Conservation (phyloP, 2,888 invertebrate genomes). For the Rapana venosa region DNA sequence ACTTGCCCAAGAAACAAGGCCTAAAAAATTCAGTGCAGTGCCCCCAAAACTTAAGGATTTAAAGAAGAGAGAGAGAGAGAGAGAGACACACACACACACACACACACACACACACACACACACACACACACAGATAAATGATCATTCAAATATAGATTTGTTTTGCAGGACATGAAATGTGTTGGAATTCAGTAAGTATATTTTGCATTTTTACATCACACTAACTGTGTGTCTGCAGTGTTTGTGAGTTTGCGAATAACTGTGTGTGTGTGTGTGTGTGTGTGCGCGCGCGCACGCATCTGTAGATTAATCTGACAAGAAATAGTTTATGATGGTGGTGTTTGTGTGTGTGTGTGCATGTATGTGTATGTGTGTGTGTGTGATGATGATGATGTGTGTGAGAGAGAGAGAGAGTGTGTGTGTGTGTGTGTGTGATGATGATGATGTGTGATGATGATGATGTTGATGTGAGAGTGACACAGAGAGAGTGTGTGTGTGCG, state of each 20-base stretch:
- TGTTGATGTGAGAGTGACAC: too few relatives aligned
- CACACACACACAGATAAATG: background rate
- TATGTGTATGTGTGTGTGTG: background rate
- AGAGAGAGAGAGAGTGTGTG: background rate
- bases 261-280: background rate
- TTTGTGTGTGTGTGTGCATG: background rate
- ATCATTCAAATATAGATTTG: too few relatives aligned
- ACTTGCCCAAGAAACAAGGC: background rate
- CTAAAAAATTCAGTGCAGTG: background rate
- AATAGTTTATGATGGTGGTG: too few relatives aligned
- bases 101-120: background rate
- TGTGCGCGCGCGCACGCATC: background rate
- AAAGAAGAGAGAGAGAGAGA: conserved; percentile 2
- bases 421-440: background rate
- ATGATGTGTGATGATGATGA: too few relatives aligned
- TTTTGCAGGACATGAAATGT: conserved; percentile 87
- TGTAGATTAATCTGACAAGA: too few relatives aligned
- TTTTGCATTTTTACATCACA: background rate
- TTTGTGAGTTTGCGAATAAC: background rate
- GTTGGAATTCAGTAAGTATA: conserved; percentile 85
- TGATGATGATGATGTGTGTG: background rate
- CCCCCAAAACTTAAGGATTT: background rate
- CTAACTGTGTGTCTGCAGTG: too few relatives aligned
- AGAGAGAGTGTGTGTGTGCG: background rate
- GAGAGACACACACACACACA: background rate